phyloP scores from a whole-genome alignment of 2,797 vertebrate genomes.

The Sebastes itinus region DNA sequence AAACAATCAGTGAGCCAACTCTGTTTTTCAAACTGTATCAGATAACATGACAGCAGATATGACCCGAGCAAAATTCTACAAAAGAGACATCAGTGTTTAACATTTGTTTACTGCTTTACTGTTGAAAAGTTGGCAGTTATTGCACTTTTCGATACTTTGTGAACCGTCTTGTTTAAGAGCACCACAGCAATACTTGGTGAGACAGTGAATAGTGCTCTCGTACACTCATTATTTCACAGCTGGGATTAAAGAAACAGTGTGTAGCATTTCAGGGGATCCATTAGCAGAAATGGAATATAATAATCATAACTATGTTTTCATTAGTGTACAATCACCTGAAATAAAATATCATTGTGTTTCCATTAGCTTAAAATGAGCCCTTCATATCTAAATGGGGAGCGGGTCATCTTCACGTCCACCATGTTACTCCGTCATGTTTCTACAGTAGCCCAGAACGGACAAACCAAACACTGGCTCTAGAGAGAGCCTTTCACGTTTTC shows the following conservation, averaged over 20 bases:
- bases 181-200: not conserved
- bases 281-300: not conserved
- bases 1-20: not conserved
- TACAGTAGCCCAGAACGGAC: too few relatives aligned
- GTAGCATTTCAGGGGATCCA: not conserved
- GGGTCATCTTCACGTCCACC: too few relatives aligned
- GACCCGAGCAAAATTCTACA: not conserved
- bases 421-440: too few relatives aligned
- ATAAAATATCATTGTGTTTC: not conserved
- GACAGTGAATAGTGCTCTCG: not conserved
- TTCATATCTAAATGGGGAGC: not conserved
- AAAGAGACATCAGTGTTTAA: not conserved
- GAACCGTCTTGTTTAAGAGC: not conserved
- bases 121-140: not conserved
- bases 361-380: not conserved
- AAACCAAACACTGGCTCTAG: too few relatives aligned
- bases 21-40: not conserved
- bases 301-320: not conserved
- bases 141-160: not conserved
- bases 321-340: too few relatives aligned
- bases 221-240: not conserved
- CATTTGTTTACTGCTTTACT: not conserved
- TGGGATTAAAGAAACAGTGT: not conserved
- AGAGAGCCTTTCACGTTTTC: too few relatives aligned
- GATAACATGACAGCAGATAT: not conserved